Evolutionary conservation across 2,797 vertebrate genomes (phyloP), one percentile per base, ranked within the genome.

Genomic region (Cossypha niveicapilla): DNA sequence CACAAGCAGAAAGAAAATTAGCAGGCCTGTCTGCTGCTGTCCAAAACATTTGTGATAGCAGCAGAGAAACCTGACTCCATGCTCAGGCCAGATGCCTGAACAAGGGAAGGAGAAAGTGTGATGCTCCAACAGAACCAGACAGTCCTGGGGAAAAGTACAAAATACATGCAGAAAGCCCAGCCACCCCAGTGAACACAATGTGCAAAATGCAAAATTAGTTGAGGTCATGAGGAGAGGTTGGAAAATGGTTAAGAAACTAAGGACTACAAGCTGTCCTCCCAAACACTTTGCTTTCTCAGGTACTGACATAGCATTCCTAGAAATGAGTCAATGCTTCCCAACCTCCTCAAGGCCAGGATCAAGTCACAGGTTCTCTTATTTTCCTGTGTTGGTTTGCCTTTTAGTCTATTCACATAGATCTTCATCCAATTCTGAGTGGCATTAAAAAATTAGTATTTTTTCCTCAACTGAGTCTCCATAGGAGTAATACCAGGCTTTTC

Each of bases 101-200:
- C 8, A 47, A n/a, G 8, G 15, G 4, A 51, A 7, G 16, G 28
- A 60, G 44, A 77, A 48, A 34, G 56, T 0, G 0, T 8, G 41
- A n/a, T 65, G 16, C 15, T 66, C 27, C 54, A 22, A 8, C 60
- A 44, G 34, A 67, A 67, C 23, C 23, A 41, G 35, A 24, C 3
- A 44, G 10, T 25, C n/a, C 12, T 18, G 8, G 19, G 18, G 14
- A 76, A 70, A 12, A 68, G 14, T 5, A 13, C 61, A 37, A 78
- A 75, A 48, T 11, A 28, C 1, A 19, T 0, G 3, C 6, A 82
- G 61, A 34, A 71, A 65, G 25, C 24, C 37, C 50, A 41, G 4
- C 2, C 21, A 45, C 34, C 11, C 72, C 44, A 32, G 44, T 27
- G 30, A 80, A 35, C 9, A 44, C 19, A 10, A 12, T 42, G 30